Evolutionary conservation across 2,888 invertebrate genomes (phyloP).

Genomic region (Perdita meconis): DNA sequence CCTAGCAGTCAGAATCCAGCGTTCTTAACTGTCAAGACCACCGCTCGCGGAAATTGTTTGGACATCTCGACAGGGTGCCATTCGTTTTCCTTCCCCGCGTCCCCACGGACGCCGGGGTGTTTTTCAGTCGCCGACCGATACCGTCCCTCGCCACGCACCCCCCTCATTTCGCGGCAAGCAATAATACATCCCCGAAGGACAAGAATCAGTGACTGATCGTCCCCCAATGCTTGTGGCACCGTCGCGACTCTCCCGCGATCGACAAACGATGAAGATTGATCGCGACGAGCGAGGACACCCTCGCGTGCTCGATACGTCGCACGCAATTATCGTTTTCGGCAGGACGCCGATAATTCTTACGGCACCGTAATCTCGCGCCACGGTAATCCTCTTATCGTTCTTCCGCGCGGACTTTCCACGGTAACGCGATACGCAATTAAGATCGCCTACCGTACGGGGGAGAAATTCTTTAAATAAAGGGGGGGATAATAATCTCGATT

Average conservation of each 20-base stretch:
- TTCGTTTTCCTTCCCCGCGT: conserved; percentile 12
- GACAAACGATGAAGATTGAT: conserved; percentile 76
- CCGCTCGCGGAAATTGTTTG: conserved; percentile 42
- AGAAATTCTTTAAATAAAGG: conserved; percentile 39
- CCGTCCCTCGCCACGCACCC: conserved; percentile 29
- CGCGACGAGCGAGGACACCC: conserved; percentile 22
- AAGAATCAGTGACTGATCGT: conserved; percentile 66
- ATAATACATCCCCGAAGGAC: conserved; percentile 48
- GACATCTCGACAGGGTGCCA: conserved; percentile 40
- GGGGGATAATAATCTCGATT: conserved; percentile 18
- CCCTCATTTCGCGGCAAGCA: conserved; percentile 19
- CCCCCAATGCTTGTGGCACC: conserved; percentile 28
- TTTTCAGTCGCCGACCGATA: conserved; percentile 29
- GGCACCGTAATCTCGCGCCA: conserved; percentile 36
- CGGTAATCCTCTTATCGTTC: conserved; percentile 49
- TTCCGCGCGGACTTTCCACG: conserved; percentile 10
- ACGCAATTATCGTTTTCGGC: conserved; percentile 56
- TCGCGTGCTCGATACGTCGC: conserved; percentile 16
- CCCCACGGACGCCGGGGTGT: conserved; percentile 21
- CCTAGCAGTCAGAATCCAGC: background rate
- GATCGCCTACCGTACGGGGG: conserved; percentile 18
- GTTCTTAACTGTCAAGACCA: conserved; percentile 12
- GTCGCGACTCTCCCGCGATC: conserved; percentile 39
- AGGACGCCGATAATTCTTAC: conserved; percentile 56
- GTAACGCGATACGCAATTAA: conserved; percentile 56